A percentile compares a stretch with the other conserved stretches of the same genome.
phyloP scores from a whole-genome alignment of 2,113 vertebrate species.

The Tupaia tana region DNA sequence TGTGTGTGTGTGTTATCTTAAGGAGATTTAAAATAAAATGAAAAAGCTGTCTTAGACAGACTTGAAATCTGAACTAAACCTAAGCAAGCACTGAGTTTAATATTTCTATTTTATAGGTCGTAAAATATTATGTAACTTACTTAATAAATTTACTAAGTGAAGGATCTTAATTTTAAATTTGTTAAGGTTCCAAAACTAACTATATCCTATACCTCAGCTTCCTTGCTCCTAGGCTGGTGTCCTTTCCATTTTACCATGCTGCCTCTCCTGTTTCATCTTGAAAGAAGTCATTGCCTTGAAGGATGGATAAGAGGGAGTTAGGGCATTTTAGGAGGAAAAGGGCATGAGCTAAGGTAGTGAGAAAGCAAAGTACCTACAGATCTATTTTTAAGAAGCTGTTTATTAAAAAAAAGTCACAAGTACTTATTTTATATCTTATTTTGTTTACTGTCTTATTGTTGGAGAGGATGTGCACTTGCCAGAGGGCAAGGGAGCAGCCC shows the following conservation, averaged over 20 bases:
- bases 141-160: slow-evolving; percentile 19
- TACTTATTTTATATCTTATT: too few species aligned
- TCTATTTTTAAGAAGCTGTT: slow-evolving; percentile 46
- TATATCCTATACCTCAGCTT: slow-evolving; percentile 61
- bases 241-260: slow-evolving; percentile 60
- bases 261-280: slow-evolving; percentile 67
- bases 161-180: slow-evolving; percentile 47
- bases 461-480: too few species aligned
- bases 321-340: slow-evolving; percentile 51
- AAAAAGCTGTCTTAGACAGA: background rate
- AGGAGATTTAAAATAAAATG: slow-evolving; percentile 42
- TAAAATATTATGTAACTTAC: slow-evolving; percentile 45
- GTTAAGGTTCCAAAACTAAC: slow-evolving; percentile 51
- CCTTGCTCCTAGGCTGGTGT: slow-evolving; percentile 60
- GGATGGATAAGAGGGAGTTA: slow-evolving; percentile 66
- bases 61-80: slow-evolving; percentile 63
- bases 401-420: slow-evolving; percentile 46
- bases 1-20: background rate
- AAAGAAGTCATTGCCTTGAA: slow-evolving; percentile 69
- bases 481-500: too few species aligned
- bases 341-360: slow-evolving; percentile 54
- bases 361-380: slow-evolving; percentile 7
- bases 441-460: too few species aligned
- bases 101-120: slow-evolving; percentile 56
- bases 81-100: slow-evolving; percentile 52